A percentile compares a stretch with the other conserved stretches of the same genome.
Evolutionary conservation across 2,888 invertebrate species (phyloP).

Genomic region (Autographa pulchrina): DNA sequence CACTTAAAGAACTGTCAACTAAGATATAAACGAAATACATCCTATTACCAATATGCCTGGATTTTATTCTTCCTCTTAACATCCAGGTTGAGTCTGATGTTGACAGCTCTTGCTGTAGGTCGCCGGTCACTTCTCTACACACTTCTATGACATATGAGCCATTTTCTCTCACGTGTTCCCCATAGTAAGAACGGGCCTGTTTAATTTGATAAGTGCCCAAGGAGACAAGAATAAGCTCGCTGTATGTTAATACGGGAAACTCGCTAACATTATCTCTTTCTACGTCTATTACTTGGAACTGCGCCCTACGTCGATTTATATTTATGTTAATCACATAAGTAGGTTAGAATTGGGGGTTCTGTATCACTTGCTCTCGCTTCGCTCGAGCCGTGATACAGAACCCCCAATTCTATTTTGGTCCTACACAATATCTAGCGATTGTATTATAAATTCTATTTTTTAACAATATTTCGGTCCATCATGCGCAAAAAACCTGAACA

Average conservation of each 20-base stretch:
- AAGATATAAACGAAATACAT: constrained; percentile 47
- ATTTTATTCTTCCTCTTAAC: constrained; percentile 42
- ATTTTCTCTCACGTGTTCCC: constrained; percentile 35
- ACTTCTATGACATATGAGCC: constrained; percentile 37
- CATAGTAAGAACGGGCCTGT: constrained; percentile 34
- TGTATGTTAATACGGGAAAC: constrained; percentile 17
- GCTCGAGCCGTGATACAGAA: no score
- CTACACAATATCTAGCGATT: no score
- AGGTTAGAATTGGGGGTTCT: no score
- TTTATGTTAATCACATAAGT: constrained; percentile 18
- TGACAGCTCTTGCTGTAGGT: constrained; percentile 11
- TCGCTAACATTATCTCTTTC: constrained; percentile 13
- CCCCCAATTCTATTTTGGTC: no score
- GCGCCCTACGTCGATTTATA: constrained; percentile 21
- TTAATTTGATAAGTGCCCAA: constrained; percentile 36
- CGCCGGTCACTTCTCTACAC: constrained; percentile 13
- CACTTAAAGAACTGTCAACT: constrained; percentile 20
- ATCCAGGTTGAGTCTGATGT: constrained; percentile 17
- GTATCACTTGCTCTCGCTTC: no score
- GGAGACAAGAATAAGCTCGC: constrained; percentile 22
- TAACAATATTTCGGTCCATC: no score
- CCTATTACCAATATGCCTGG: constrained; percentile 36
- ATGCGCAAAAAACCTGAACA: no score
- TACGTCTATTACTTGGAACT: constrained; percentile 21
- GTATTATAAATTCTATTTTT: no score